phyloP scores from a whole-genome alignment of 2,888 invertebrate genomes.

The Bursaphelenchus okinawaensis region DNA sequence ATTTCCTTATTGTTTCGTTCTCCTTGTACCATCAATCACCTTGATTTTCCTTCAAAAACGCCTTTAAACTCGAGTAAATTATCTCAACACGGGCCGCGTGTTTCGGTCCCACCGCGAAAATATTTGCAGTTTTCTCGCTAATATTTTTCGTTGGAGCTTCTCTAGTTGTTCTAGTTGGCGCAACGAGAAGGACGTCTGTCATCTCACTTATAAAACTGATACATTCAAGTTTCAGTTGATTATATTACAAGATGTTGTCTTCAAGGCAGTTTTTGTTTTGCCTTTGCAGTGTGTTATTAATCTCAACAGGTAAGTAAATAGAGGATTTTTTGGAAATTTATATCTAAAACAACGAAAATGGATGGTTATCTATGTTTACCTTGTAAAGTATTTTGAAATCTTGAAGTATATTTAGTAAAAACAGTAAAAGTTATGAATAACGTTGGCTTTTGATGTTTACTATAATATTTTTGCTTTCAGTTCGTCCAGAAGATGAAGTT shows the following conservation, averaged over 20 bases:
- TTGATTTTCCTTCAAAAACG: too few relatives aligned
- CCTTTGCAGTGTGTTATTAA: background rate
- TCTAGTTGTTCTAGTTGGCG: too few relatives aligned
- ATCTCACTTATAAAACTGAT: background rate
- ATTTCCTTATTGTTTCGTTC: too few relatives aligned
- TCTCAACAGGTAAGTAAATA: background rate
- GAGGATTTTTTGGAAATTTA: too few relatives aligned
- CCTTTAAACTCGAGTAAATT: too few relatives aligned
- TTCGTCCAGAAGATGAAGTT: constrained; percentile 38
- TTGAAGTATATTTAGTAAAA: too few relatives aligned
- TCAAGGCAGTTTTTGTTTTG: background rate
- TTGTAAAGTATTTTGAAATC: too few relatives aligned
- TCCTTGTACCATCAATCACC: too few relatives aligned
- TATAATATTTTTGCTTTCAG: background rate
- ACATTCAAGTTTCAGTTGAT: background rate
- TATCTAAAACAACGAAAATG: too few relatives aligned
- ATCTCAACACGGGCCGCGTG: too few relatives aligned
- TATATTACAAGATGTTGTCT: background rate
- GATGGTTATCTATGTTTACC: too few relatives aligned
- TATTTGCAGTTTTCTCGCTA: background rate
- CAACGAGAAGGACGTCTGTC: background rate
- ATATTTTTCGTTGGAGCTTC: background rate
- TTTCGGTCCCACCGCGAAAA: background rate
- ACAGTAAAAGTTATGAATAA: too few relatives aligned
- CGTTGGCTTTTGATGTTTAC: background rate